Conservation (phyloP, 1,140 invertebrate genomes). For the Drosophila dunni region DNA sequence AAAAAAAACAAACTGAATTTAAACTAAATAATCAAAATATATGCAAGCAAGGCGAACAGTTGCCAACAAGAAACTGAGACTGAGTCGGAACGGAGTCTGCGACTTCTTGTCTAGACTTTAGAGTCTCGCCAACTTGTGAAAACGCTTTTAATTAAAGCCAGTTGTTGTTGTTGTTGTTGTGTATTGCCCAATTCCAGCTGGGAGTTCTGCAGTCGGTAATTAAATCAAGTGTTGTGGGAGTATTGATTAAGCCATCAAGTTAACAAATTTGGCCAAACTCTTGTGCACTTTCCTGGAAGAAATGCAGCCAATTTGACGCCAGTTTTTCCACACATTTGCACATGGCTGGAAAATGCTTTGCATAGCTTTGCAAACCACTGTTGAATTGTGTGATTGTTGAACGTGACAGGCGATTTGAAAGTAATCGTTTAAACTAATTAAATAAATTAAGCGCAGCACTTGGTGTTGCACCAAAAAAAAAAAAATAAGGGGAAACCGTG, state of each 20-base stretch:
- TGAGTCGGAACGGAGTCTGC: neutral
- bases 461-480: conserved; percentile 34
- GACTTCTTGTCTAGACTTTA: conserved; percentile 43
- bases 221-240: conserved; percentile 32
- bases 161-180: conserved; percentile 46
- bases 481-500: conserved; percentile 25
- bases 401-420: conserved; percentile 41
- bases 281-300: too few species aligned
- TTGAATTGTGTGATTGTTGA: conserved; percentile 2
- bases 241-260: neutral
- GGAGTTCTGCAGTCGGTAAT: conserved; percentile 38
- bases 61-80: conserved; percentile 56
- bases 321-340: conserved; percentile 3
- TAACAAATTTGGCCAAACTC: conserved; percentile 12
- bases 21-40: conserved; percentile 73
- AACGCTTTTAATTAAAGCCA: conserved; percentile 79
- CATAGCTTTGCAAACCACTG: conserved; percentile 17
- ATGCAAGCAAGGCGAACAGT: conserved; percentile 75
- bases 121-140: conserved; percentile 64
- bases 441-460: conserved; percentile 44
- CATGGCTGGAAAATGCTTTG: conserved; percentile 20
- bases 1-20: conserved; percentile 26
- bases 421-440: conserved; percentile 48
- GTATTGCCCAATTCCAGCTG: conserved; percentile 58
- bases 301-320: conserved; percentile 1